A percentile compares a stretch with the other conserved stretches of the same genome.
phyloP scores from a whole-genome alignment of 2,888 invertebrate species.

The Nyleta sp. region DNA sequence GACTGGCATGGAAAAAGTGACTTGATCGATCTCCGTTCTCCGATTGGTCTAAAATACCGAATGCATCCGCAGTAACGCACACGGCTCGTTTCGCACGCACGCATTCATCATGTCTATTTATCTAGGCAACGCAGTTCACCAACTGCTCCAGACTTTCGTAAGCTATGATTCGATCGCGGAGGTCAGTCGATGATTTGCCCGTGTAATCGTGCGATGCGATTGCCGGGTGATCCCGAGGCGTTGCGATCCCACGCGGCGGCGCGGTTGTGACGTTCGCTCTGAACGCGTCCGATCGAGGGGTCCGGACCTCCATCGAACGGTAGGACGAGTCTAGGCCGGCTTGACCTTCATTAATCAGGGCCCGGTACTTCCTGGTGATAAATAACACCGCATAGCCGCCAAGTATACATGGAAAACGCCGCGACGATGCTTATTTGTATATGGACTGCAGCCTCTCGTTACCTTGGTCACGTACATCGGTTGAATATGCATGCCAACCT shows the following conservation, averaged over 20 bases:
- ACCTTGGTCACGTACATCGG: conserved; percentile 62
- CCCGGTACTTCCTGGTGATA: conserved; percentile 80
- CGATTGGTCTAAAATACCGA: conserved; percentile 1
- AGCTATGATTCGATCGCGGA: conserved; percentile 42
- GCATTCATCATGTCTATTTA: conserved; percentile 44
- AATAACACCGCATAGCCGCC: conserved; percentile 73
- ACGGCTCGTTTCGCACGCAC: conserved; percentile 8
- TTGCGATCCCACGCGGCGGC: conserved; percentile 59
- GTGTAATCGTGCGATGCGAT: conserved; percentile 38
- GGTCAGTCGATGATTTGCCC: conserved; percentile 54
- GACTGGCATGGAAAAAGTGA: too few relatives aligned
- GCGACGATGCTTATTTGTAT: conserved; percentile 64
- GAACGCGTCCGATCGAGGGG: conserved; percentile 64
- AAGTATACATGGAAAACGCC: conserved; percentile 61
- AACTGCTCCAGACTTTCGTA: conserved; percentile 39
- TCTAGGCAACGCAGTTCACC: conserved; percentile 43
- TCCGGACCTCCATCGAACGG: conserved; percentile 66
- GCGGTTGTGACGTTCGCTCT: conserved; percentile 58
- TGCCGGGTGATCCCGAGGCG: conserved; percentile 43
- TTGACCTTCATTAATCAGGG: conserved; percentile 74
- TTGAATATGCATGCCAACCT: conserved; percentile 65
- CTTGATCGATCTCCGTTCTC: too few relatives aligned
- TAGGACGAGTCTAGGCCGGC: conserved; percentile 68
- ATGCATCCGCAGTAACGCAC: neutral
- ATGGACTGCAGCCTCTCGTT: conserved; percentile 59